A percentile compares a stretch with the other conserved stretches of the same genome.
phyloP scores from a whole-genome alignment of 2,113 vertebrate genomes.

The Catharus bicknelli region DNA sequence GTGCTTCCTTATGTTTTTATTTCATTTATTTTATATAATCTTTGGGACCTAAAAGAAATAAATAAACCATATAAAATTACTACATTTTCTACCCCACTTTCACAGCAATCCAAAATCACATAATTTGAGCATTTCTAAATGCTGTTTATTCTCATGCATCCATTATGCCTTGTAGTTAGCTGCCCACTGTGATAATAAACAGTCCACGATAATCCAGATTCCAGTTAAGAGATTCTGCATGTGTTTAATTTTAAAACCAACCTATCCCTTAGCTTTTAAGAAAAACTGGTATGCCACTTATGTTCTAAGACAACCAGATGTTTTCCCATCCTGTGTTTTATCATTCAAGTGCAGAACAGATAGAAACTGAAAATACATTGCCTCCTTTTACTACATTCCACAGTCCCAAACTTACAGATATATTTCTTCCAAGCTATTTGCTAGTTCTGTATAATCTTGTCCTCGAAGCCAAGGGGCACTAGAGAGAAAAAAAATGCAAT shows the following conservation, averaged over 20 bases:
- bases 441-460: slow-evolving; percentile 80
- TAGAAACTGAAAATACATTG: neutral
- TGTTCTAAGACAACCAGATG: neutral
- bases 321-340: neutral
- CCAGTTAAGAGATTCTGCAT: neutral
- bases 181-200: neutral
- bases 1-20: neutral
- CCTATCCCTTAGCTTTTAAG: neutral
- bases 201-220: neutral
- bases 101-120: neutral
- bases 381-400: neutral
- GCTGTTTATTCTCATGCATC: neutral
- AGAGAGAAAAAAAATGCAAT: slow-evolving; percentile 65
- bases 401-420: slow-evolving; percentile 86
- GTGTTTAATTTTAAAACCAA: neutral
- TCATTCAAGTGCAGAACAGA: neutral
- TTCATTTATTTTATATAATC: neutral
- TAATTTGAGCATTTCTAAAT: neutral
- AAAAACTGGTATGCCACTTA: neutral
- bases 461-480: slow-evolving; percentile 93
- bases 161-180: neutral
- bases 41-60: neutral
- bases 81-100: neutral
- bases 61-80: neutral
- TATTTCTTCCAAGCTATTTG: slow-evolving; percentile 92